Base-by-base conservation (phyloP, 2,888 invertebrate species). In the Heliconius ismenius region DNA sequence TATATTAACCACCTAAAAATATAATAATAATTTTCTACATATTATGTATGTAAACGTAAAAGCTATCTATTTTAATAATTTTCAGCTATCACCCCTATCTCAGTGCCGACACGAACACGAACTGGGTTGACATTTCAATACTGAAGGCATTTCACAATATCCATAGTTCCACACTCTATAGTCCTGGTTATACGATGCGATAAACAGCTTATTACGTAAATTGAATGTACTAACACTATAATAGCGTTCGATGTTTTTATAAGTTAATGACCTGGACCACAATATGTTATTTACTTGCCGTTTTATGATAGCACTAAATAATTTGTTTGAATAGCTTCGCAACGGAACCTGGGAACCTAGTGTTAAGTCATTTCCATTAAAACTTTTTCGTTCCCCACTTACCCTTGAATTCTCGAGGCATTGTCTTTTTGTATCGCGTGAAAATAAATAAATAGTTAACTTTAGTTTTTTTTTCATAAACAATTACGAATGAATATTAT, bases 61-160 rank as follows among this genome's bases (percentile, higher is more conserved):
- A 39, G 62, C 73, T 24, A 70, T 69, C 15, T 28, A 15, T 43
- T 54, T 65, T 65, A 43, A 54, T 65, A 73, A 76, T 54, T 70
- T 70, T 64, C 21, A 63, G 63, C 63, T 70, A 74, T 74, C 74
- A 74, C 74, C 58, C 78, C 74, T 78, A 70, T 74, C 62, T 72
- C 77, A 74, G 36, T 70, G 58, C 70, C 74, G 72, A 79, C 76
- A 68, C 62, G 84, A 83, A 79, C 84, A 83, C 83, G 85, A 92
- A 90, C 89, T 91, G 84, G 92, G 91, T 90, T 91, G 89, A 88
- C 91, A 90, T 91, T 91, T 91, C 91, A 90, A 92, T 91, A 91
- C 89, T 88, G 90, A 89, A 91, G 90, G 89, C 91, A 91, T 92
- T 92, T 91, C 90, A 91, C 90, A 89, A 91, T 89, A 90, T 89